phyloP scores from a whole-genome alignment of 2,113 vertebrate genomes.

The Lanius ludovicianus region DNA sequence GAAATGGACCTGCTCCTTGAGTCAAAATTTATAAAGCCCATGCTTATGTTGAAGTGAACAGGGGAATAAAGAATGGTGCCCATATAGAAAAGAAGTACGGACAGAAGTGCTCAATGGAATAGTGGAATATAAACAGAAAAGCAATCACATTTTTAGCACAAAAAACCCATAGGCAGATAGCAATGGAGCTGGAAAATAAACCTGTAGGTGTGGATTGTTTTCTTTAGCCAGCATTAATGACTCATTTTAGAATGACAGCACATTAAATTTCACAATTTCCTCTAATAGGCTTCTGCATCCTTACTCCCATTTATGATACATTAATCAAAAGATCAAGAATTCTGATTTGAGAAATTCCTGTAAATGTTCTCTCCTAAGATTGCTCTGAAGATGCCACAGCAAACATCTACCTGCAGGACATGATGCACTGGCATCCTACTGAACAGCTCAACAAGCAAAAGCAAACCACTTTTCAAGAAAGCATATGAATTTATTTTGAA shows the following conservation, averaged over 20 bases:
- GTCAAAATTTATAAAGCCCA: not conserved
- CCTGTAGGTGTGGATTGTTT: not conserved
- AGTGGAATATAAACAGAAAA: not conserved
- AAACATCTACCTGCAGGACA: not conserved
- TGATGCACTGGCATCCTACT: not conserved
- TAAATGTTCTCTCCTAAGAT: not conserved
- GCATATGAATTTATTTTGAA: not conserved
- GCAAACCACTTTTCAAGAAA: not conserved
- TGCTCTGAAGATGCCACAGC: not conserved
- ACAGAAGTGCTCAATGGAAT: not conserved
- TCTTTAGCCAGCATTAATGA: not conserved
- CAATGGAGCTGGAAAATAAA: not conserved
- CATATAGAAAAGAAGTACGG: not conserved
- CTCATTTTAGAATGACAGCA: not conserved
- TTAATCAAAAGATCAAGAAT: not conserved
- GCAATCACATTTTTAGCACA: not conserved
- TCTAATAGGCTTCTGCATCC: not conserved
- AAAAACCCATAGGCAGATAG: not conserved
- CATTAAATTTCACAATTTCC: not conserved
- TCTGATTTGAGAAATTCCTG: not conserved
- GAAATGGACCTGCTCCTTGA: not conserved
- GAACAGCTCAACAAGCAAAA: not conserved
- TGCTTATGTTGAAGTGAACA: not conserved
- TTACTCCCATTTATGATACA: not conserved
- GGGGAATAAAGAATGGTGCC: not conserved